Conservation (phyloP, 92 coral and sea anemone species). For the Blastomussa wellsi region DNA sequence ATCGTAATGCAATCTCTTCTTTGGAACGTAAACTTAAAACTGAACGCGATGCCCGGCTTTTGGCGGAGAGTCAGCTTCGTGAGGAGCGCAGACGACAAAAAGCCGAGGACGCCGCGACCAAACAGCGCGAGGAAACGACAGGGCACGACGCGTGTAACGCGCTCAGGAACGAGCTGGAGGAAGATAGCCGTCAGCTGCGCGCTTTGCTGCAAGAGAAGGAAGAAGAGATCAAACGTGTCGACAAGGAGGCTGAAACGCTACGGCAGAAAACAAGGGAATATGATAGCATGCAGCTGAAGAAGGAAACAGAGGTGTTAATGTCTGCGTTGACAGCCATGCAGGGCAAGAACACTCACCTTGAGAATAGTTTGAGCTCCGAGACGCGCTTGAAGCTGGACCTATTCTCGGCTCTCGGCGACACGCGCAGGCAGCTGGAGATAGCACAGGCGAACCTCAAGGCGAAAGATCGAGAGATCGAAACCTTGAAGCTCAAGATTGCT, state of each 20-base stretch:
- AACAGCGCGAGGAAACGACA: conserved; percentile 87
- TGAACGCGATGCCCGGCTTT: conserved; percentile 92
- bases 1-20: conserved; percentile 84
- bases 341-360: conserved; percentile 96
- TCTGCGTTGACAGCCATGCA: conserved; percentile 94
- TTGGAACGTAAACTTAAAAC: conserved; percentile 95
- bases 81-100: conserved; percentile 96
- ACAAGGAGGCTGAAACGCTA: conserved; percentile 75
- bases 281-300: conserved; percentile 89
- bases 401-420: conserved; percentile 97
- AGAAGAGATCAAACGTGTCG: conserved; percentile 76
- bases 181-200: conserved; percentile 82
- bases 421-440: conserved; percentile 94
- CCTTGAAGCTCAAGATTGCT: conserved; percentile 93
- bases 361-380: conserved; percentile 96
- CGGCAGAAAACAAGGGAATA: conserved; percentile 84
- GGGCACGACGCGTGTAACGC: conserved; percentile 90
- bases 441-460: conserved; percentile 79
- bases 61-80: conserved; percentile 91
- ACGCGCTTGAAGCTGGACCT: conserved; percentile 93
- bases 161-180: conserved; percentile 92
- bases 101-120: conserved; percentile 85
- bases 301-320: conserved; percentile 96
- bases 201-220: conserved; percentile 81
- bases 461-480: conserved; percentile 86